Percentiles rank a stretch among this genome's conserved stretches.
Evolutionary conservation across 2,113 vertebrate species (phyloP).

Genomic region (Cephalopterus ornatus): DNA sequence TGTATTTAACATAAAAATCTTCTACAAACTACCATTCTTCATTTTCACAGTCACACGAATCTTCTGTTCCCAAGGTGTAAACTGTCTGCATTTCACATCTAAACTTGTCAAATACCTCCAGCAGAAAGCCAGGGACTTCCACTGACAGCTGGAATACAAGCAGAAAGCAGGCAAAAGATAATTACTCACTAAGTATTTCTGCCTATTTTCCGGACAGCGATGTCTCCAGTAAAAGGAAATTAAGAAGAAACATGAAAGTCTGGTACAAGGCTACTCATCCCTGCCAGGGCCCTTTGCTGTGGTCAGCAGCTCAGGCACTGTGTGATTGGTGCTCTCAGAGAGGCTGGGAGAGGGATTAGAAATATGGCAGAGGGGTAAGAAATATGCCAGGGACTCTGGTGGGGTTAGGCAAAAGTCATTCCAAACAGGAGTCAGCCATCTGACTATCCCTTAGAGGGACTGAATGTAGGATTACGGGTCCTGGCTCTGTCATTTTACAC

Average conservation of each 20-base stretch:
- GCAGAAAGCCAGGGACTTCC: not conserved
- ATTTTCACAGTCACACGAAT: not conserved
- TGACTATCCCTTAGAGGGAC: not conserved
- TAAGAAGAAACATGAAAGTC: not conserved
- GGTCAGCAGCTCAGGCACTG: not conserved
- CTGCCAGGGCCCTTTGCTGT: not conserved
- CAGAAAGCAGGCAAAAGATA: not conserved
- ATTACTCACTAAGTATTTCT: not conserved
- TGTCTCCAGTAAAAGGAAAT: not conserved
- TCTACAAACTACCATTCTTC: not conserved
- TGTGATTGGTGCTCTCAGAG: fast-evolving
- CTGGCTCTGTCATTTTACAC: not conserved
- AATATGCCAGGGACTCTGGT: not conserved
- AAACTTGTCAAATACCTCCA: not conserved
- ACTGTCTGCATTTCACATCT: not conserved
- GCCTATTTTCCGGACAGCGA: not conserved
- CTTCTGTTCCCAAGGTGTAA: not conserved
- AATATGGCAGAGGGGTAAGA: not conserved
- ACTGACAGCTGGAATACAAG: not conserved
- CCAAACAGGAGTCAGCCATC: not conserved
- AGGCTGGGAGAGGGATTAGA: not conserved
- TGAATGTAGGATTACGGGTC: not conserved
- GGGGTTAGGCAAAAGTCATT: not conserved
- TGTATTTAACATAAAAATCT: not conserved
- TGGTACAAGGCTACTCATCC: not conserved